phyloP scores from a whole-genome alignment of 2,113 vertebrate species.

The Sander vitreus region DNA sequence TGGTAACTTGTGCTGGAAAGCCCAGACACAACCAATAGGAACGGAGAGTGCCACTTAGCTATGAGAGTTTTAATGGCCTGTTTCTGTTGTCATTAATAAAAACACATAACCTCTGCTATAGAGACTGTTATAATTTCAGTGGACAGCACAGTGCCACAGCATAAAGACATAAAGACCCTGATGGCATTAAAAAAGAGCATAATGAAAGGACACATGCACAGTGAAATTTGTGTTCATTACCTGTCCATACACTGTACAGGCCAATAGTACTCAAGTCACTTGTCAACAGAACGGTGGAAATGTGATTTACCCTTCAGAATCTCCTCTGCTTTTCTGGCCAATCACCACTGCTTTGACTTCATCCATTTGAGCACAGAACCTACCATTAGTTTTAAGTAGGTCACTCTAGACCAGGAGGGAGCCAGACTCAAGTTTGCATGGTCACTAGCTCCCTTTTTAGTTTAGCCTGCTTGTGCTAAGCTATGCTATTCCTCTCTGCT shows the following conservation, averaged over 20 bases:
- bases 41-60: slow-evolving; percentile 62
- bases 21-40: slow-evolving; percentile 68
- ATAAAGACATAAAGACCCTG: slow-evolving; percentile 32
- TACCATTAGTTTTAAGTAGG: slow-evolving; percentile 84
- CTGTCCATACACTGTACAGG: slow-evolving; percentile 22
- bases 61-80: slow-evolving; percentile 74
- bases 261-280: slow-evolving; percentile 36
- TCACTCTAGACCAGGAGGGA: slow-evolving; percentile 83
- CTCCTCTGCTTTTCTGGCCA: slow-evolving; percentile 61
- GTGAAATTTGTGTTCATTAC: slow-evolving; percentile 40
- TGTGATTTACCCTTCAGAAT: slow-evolving; percentile 64
- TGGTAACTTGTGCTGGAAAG: slow-evolving; percentile 77
- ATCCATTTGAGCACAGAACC: slow-evolving; percentile 64
- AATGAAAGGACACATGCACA: slow-evolving; percentile 50
- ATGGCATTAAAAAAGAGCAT: slow-evolving; percentile 33
- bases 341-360: slow-evolving; percentile 70
- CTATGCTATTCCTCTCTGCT: slow-evolving; percentile 53
- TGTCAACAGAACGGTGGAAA: slow-evolving; percentile 39
- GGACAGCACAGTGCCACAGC: slow-evolving; percentile 31
- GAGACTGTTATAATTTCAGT: slow-evolving; percentile 53
- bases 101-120: slow-evolving; percentile 65
- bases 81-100: slow-evolving; percentile 81
- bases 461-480: slow-evolving; percentile 58
- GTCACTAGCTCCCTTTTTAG: slow-evolving; percentile 71
- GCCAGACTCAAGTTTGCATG: slow-evolving; percentile 74